These are phyloP conservation scores for Notothenia rossii DNA, from an alignment of 2,113 vertebrate genomes.

Conservation along the genomic window DNA sequence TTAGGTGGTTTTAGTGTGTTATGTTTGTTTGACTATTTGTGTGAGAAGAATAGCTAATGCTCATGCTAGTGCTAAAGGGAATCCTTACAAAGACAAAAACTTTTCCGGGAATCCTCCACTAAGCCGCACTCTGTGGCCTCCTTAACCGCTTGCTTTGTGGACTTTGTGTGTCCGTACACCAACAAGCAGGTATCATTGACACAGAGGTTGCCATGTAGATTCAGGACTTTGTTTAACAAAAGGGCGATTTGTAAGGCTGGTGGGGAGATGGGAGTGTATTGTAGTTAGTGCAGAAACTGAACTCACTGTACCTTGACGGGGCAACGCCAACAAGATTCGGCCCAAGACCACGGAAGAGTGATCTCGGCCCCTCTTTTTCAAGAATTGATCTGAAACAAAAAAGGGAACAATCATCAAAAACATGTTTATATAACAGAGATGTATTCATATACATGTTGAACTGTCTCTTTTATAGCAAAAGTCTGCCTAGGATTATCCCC, in stretches of 20 bases:
- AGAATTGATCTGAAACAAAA: slow-evolving; percentile 90
- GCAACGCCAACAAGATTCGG: slow-evolving; percentile 97
- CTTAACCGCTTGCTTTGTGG: neutral
- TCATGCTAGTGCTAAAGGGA: too few relatives aligned
- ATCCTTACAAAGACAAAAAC: neutral
- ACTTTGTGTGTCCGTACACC: neutral
- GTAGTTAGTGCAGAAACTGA: neutral
- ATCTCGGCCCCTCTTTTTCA: slow-evolving; percentile 97
- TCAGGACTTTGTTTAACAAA: neutral
- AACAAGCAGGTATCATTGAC: neutral
- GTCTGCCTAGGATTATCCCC: neutral
- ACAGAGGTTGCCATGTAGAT: neutral
- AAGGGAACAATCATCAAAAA: slow-evolving; percentile 24
- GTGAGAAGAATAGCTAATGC: too few relatives aligned
- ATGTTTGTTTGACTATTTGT: too few relatives aligned
- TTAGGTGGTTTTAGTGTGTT: too few relatives aligned
- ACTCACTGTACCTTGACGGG: slow-evolving; percentile 90
- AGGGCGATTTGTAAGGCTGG: neutral
- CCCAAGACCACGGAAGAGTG: slow-evolving; percentile 95
- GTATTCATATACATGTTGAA: neutral
- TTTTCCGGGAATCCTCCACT: neutral
- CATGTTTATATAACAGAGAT: neutral
- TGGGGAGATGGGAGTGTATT: neutral
- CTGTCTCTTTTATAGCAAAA: neutral
- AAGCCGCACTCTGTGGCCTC: neutral